Percentiles rank a stretch among this genome's conserved stretches.
Evolutionary conservation across 2,113 vertebrate genomes (phyloP).

Genomic region (Oreotrochilus melanogaster): DNA sequence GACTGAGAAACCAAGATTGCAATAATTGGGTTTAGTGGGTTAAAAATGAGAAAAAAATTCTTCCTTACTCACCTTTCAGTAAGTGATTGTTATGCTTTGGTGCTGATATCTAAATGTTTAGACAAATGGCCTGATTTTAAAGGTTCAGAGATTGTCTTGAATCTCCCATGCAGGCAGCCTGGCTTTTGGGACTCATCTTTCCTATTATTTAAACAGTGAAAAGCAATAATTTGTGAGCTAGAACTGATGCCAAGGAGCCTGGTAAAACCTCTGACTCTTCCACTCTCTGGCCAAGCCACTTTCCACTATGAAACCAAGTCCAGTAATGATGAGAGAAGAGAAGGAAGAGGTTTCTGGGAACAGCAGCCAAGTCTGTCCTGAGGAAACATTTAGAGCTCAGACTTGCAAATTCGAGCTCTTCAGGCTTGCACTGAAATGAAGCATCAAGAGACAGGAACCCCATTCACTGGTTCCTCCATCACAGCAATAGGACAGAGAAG

Average conservation of each 20-base stretch:
- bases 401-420: background rate
- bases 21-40: background rate
- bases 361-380: background rate
- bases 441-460: background rate
- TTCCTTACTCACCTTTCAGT: background rate
- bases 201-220: background rate
- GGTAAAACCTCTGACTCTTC: background rate
- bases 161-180: background rate
- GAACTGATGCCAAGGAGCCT: background rate
- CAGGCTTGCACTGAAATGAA: background rate
- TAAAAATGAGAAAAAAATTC: background rate
- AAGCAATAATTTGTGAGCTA: background rate
- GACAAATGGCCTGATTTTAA: background rate
- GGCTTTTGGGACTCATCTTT: background rate
- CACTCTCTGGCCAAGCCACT: background rate
- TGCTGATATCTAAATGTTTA: background rate
- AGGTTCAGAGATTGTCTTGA: background rate
- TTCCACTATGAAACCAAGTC: background rate
- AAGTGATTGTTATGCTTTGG: background rate
- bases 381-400: background rate
- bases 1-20: background rate
- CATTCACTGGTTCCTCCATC: background rate
- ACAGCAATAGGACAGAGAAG: background rate
- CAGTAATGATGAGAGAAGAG: background rate
- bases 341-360: background rate